A percentile compares a stretch with the other conserved stretches of the same genome.
Evolutionary conservation across 1,140 invertebrate genomes (phyloP).

Genomic region (Catajapyx aquilonaris): DNA sequence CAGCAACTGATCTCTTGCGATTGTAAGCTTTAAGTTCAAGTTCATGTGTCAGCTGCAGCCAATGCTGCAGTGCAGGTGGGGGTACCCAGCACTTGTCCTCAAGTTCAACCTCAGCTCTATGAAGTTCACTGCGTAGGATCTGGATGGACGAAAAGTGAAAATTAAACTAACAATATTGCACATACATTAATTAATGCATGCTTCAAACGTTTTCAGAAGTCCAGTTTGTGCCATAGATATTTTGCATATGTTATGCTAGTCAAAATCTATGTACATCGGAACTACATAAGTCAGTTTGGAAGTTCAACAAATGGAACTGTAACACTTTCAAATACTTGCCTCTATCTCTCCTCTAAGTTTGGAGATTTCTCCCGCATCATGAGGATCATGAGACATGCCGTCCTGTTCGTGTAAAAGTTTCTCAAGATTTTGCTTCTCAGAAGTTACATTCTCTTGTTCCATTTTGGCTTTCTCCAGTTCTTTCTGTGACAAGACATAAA

Average conservation of each 20-base stretch:
- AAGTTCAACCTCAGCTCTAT: constrained; percentile 66
- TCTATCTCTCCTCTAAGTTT: constrained; percentile 65
- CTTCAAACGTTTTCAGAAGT: no score
- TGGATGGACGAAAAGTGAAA: no score
- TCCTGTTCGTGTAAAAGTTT: constrained; percentile 45
- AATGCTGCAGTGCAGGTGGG: constrained; percentile 68
- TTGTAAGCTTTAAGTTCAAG: constrained; percentile 73
- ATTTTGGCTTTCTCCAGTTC: constrained; percentile 34
- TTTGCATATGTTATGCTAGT: no score
- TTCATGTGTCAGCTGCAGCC: constrained; percentile 86
- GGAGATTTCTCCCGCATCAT: constrained; percentile 42
- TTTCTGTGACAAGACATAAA: constrained; percentile 25
- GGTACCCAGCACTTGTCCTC: constrained; percentile 71
- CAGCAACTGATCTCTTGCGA: constrained; percentile 62
- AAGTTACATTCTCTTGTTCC: constrained; percentile 49
- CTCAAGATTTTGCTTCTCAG: constrained; percentile 63
- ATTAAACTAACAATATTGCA: no score
- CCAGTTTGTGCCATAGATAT: no score
- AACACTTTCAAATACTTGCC: constrained; percentile 20
- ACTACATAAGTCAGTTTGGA: no score
- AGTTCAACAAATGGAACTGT: constrained; percentile 7
- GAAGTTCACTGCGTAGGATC: constrained; percentile 58
- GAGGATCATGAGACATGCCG: constrained; percentile 47
- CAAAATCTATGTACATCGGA: no score
- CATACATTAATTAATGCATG: no score